Percentiles rank a stretch among this genome's conserved stretches.
Evolutionary conservation across 2,113 vertebrate genomes (phyloP).

Genomic region (Ornithorhynchus anatinus): DNA sequence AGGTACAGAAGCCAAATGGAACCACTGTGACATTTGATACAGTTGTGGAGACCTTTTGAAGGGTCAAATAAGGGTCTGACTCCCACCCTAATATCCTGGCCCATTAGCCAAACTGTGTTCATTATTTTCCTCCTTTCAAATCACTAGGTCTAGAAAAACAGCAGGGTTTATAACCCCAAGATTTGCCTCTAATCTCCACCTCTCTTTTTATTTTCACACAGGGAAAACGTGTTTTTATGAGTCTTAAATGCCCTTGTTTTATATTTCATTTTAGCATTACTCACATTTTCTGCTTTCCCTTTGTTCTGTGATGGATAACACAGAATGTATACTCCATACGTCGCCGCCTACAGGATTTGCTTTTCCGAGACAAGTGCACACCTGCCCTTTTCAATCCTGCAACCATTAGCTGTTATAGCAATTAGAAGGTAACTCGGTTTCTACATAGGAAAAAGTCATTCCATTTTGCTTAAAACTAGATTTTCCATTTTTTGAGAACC

Average conservation of each 20-base stretch:
- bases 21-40: too few species aligned
- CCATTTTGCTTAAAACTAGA: not conserved
- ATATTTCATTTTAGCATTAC: not conserved
- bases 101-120: too few species aligned
- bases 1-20: too few species aligned
- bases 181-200: not conserved
- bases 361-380: constrained; percentile 1
- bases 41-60: too few species aligned
- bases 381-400: not conserved
- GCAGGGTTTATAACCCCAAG: too few species aligned
- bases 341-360: not conserved
- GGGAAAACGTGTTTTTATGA: not conserved
- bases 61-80: too few species aligned
- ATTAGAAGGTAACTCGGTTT: not conserved
- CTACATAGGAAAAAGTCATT: not conserved
- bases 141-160: too few species aligned
- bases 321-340: not conserved
- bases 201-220: not conserved
- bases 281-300: not conserved
- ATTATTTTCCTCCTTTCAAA: not conserved
- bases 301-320: not conserved
- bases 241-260: not conserved
- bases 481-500: constrained; percentile 11
- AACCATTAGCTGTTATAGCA: not conserved
- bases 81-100: too few species aligned